Percentiles rank a stretch among this genome's conserved stretches.
Evolutionary conservation across 2,888 invertebrate genomes (phyloP).

Genomic region (Chrysomela aeneicollis): DNA sequence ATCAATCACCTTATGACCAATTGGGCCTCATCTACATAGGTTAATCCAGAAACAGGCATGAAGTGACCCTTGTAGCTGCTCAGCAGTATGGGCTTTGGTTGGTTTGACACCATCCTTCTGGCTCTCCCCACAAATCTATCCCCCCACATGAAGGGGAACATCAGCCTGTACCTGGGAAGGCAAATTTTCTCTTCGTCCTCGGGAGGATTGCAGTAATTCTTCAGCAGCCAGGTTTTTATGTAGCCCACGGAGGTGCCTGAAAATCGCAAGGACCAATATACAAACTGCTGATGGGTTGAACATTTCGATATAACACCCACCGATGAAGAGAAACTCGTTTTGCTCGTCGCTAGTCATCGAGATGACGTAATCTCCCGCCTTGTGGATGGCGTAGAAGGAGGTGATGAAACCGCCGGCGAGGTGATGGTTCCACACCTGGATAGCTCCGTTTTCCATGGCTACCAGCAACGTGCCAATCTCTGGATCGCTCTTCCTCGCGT

Average conservation of each 20-base stretch:
- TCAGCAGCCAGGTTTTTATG: slow-evolving; percentile 81
- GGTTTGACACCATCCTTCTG: slow-evolving; percentile 69
- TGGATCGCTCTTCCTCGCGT: slow-evolving; percentile 63
- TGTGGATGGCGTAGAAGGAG: slow-evolving; percentile 75
- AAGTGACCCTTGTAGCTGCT: slow-evolving; percentile 77
- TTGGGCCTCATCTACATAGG: slow-evolving; percentile 71
- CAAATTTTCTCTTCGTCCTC: slow-evolving; percentile 65
- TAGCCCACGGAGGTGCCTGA: slow-evolving; percentile 72
- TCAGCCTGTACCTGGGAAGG: slow-evolving; percentile 70
- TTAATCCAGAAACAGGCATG: slow-evolving; percentile 71
- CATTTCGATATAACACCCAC: no score
- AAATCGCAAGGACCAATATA: not conserved
- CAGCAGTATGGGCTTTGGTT: slow-evolving; percentile 71
- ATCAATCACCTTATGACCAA: slow-evolving; percentile 71
- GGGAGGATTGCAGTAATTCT: slow-evolving; percentile 67
- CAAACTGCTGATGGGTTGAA: no score
- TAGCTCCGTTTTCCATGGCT: slow-evolving; percentile 76
- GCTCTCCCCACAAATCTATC: slow-evolving; percentile 74
- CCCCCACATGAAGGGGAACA: slow-evolving; percentile 79
- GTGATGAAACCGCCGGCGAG: slow-evolving; percentile 75
- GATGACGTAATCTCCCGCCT: slow-evolving; percentile 71
- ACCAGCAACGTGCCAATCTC: slow-evolving; percentile 72
- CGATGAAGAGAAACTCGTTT: slow-evolving; percentile 69
- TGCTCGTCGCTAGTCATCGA: slow-evolving; percentile 74
- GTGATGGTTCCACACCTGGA: slow-evolving; percentile 86